Conservation (phyloP, 2,888 invertebrate species). For the Odontothrips loti region DNA sequence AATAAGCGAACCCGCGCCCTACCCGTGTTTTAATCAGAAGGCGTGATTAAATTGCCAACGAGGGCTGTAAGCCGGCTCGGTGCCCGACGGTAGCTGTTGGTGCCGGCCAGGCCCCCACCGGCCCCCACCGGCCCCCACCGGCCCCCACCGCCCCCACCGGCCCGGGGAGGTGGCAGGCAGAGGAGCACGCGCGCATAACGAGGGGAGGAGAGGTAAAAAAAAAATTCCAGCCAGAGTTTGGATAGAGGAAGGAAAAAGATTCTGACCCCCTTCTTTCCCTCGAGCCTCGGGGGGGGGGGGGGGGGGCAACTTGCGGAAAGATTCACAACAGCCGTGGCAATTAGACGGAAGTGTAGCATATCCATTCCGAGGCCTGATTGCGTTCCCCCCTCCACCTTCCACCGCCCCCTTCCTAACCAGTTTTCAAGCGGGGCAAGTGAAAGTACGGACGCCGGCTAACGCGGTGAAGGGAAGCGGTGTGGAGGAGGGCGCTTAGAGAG, state of each 20-base stretch:
- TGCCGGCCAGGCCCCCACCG: not conserved
- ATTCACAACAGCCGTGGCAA: not conserved
- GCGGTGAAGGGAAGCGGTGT: no score
- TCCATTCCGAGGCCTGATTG: no score
- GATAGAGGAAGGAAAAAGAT: no score
- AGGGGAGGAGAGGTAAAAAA: not conserved
- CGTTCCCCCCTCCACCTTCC: no score
- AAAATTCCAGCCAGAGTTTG: not conserved
- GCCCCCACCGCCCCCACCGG: not conserved
- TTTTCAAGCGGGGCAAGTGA: no score
- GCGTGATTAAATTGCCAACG: slow-evolving; percentile 10
- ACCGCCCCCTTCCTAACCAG: no score
- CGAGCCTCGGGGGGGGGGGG: not conserved
- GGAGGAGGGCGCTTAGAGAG: no score
- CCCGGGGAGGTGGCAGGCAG: not conserved
- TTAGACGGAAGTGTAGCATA: not conserved
- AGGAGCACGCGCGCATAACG: not conserved
- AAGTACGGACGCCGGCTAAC: no score
- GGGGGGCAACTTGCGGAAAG: not conserved
- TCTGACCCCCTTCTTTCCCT: no score
- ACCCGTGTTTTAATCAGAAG: not conserved
- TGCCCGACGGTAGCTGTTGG: not conserved
- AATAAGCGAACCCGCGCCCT: not conserved
- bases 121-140: not conserved
- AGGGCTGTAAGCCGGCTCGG: not conserved